A percentile compares a stretch with the other conserved stretches of the same genome.
Evolutionary conservation across 2,888 invertebrate species (phyloP).

Genomic region (Drosophila mercatorum): DNA sequence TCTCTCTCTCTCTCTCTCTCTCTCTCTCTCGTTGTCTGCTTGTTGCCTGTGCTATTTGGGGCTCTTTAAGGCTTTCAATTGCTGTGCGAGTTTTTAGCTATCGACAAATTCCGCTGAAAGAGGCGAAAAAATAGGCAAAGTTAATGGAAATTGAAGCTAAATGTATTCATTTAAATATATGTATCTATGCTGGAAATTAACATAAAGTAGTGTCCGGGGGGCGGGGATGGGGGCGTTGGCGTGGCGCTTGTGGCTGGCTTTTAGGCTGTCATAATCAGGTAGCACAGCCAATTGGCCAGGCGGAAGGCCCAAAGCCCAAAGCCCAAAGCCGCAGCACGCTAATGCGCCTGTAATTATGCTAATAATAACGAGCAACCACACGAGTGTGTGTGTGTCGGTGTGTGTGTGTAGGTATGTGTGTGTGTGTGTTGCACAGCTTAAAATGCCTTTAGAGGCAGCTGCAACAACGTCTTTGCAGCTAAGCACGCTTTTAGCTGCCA

Average conservation of each 20-base stretch:
- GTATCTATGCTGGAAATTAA: constrained; percentile 11
- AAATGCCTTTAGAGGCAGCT: constrained; percentile 49
- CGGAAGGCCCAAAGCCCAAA: constrained; percentile 42
- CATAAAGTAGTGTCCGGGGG: constrained; percentile 5
- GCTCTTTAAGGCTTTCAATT: constrained; percentile 43
- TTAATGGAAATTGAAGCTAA: constrained; percentile 54
- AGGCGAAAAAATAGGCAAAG: constrained; percentile 36
- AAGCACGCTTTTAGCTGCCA: constrained; percentile 45
- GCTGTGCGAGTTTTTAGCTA: background rate
- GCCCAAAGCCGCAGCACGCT: constrained; percentile 56
- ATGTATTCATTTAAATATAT: constrained; percentile 7
- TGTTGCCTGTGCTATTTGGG: constrained; percentile 41
- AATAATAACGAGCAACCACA: constrained; percentile 70
- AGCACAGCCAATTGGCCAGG: constrained; percentile 56
- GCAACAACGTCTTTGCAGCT: constrained; percentile 46
- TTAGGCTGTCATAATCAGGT: constrained; percentile 63
- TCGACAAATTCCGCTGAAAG: constrained; percentile 42
- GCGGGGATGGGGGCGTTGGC: too few species aligned
- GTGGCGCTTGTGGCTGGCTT: constrained; percentile 35
- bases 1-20: background rate
- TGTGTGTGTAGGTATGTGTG: constrained; percentile 7
- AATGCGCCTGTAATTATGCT: constrained; percentile 80
- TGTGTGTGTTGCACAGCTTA: constrained; percentile 32
- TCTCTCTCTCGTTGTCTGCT: background rate
- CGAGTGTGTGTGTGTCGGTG: constrained; percentile 17